Base-by-base conservation (phyloP, 2,113 vertebrate genomes). In the Cariama cristata region DNA sequence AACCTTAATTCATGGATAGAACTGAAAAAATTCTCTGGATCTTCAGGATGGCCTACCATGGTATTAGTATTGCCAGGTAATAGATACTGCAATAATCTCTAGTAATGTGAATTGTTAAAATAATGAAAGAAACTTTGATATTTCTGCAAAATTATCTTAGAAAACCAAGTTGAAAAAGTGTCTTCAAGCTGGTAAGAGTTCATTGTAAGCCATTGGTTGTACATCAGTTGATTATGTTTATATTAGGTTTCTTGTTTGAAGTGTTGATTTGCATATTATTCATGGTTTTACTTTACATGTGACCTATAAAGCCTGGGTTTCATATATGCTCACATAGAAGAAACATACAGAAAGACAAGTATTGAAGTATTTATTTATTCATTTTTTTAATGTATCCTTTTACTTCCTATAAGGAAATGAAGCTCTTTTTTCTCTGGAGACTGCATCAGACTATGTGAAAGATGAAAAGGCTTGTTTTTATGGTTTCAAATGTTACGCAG, bases 381-480 rank as follows among this genome's bases (percentile, higher is more conserved):
- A 27, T 9, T 47, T 84, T n/a, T 64, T 59, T 56, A 66, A 49
- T 85, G 15, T 85, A 52, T 85, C 18, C 14, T 69, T 72, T 92
- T 91, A 5, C 96, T 28, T 91, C 7, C 26, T 97, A 67, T 76
- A 95, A 99, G 99, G 99, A 97, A 99, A 99, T 63, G 99, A 99
- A 97, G 99, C 99, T 49, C 98, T 99, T 40, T 99, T 99, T 98
- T 99, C 99, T 59, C 94, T 99, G 97, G 99, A 99, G 97, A 99
- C 99, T 10, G 99, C 99, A 7, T 99, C 99, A 27, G 99, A 99
- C 98, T 99, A 99, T 47, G 99, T 99, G 44, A 99, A 99, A 98
- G 99, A 99, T 97, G 99, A 99, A 95, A 99, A 99, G 93, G 99
- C 99, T 73, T 99, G 98, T 90, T 99, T 99, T 97, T 99, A 99